Evolutionary conservation across 2,113 vertebrate genomes (phyloP).

Genomic region (Reinhardtius hippoglossoides): DNA sequence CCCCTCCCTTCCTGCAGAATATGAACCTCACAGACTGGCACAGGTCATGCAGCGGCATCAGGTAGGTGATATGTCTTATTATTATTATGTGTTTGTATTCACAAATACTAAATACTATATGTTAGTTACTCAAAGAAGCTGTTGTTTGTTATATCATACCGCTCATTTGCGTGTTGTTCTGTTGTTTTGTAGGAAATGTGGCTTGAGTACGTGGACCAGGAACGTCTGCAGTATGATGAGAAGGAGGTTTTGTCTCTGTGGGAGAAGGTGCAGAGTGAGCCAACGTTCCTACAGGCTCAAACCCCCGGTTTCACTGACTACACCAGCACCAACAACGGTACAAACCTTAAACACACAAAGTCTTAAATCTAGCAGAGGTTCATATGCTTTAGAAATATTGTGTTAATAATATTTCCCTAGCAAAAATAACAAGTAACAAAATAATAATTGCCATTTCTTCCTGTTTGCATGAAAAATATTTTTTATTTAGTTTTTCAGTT

Average conservation of each 20-base stretch:
- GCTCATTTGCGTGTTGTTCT: slow-evolving; percentile 4
- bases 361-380: not conserved
- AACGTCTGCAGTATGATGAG: slow-evolving; percentile 89
- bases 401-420: not conserved
- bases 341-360: not conserved
- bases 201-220: slow-evolving; percentile 93
- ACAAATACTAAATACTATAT: not conserved
- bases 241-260: slow-evolving; percentile 87
- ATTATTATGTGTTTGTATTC: not conserved
- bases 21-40: slow-evolving; percentile 90
- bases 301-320: slow-evolving; percentile 83
- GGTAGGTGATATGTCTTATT: slow-evolving; percentile 57
- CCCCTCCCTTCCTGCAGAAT: slow-evolving; percentile 93
- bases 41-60: slow-evolving; percentile 94
- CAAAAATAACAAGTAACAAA: not conserved
- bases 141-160: too few relatives aligned
- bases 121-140: not conserved
- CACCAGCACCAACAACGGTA: slow-evolving; percentile 87
- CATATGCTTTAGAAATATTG: not conserved
- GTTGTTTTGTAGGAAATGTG: slow-evolving; percentile 87
- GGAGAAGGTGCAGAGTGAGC: slow-evolving; percentile 87
- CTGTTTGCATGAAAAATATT: not conserved
- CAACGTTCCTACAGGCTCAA: slow-evolving; percentile 74
- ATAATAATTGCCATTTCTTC: not conserved
- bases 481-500: not conserved